Evolutionary conservation across 2,113 vertebrate genomes (phyloP).

Genomic region (Lutjanus erythropterus): DNA sequence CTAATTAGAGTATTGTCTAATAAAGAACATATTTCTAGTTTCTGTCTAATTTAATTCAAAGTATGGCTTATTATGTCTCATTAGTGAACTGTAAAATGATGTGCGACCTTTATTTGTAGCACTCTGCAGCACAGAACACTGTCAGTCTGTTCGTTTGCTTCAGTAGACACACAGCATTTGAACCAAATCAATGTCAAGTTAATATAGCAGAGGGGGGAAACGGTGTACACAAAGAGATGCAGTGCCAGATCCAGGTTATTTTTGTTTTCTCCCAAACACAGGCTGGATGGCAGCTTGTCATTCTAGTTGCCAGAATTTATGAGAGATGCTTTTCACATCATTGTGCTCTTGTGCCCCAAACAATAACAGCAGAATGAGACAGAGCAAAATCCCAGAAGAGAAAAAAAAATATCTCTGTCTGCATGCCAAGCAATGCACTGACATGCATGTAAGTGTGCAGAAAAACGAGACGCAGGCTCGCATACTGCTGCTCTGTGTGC

Average conservation of each 20-base stretch:
- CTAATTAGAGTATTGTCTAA: no score
- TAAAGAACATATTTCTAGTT: no score
- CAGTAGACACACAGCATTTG: background rate
- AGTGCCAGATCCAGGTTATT: conserved; percentile 42
- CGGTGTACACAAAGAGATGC: background rate
- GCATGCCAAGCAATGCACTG: conserved; percentile 25
- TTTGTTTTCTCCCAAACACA: conserved; percentile 49
- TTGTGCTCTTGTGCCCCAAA: conserved; percentile 57
- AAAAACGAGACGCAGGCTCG: conserved; percentile 2
- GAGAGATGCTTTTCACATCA: conserved; percentile 55
- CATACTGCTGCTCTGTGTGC: background rate
- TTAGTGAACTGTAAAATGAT: no score
- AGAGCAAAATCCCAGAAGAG: conserved; percentile 32
- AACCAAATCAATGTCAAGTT: conserved; percentile 14
- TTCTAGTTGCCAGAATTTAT: conserved; percentile 48
- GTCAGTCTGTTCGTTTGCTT: background rate
- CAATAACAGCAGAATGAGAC: conserved; percentile 70
- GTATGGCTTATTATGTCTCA: no score
- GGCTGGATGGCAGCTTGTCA: conserved; percentile 48
- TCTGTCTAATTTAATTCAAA: no score
- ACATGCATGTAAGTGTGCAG: conserved; percentile 31
- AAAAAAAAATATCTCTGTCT: conserved; percentile 16
- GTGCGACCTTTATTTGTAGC: background rate
- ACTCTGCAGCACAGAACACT: background rate
- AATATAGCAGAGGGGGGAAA: conserved; percentile 10